Percentiles rank a stretch among this genome's conserved stretches.
Conservation (phyloP, 2,888 invertebrate species). For the Sesia bembeciformis region DNA sequence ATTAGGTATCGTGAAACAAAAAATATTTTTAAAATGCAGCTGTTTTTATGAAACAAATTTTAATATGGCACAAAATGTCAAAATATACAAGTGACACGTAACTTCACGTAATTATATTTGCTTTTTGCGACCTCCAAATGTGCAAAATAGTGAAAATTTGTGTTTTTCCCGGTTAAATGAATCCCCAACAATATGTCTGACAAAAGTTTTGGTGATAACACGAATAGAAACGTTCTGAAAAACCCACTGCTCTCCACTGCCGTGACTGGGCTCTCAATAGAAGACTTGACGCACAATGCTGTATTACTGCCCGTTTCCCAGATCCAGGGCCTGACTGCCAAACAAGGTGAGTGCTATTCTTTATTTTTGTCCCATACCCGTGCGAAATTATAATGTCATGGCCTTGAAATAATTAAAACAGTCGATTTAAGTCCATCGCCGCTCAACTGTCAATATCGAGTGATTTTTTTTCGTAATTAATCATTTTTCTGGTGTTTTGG, state of each 20-base stretch:
- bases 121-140: constrained; percentile 69
- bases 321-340: constrained; percentile 45
- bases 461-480: neutral
- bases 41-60: neutral
- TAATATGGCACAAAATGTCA: constrained; percentile 29
- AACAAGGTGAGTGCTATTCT: constrained; percentile 59
- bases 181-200: constrained; percentile 48
- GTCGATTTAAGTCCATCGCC: neutral
- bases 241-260: constrained; percentile 84
- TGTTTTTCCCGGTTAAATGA: constrained; percentile 38
- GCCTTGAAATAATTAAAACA: constrained; percentile 1
- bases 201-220: constrained; percentile 63
- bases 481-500: constrained; percentile 32
- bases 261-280: constrained; percentile 81
- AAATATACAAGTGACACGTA: constrained; percentile 72
- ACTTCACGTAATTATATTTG: constrained; percentile 65
- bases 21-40: neutral
- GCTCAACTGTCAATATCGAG: no score
- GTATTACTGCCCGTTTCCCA: constrained; percentile 78
- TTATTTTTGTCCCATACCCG: constrained; percentile 12
- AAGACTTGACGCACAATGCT: constrained; percentile 82
- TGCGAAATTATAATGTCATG: constrained; percentile 1
- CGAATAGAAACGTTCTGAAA: constrained; percentile 58
- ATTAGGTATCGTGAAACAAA: no score
- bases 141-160: constrained; percentile 54